Evolutionary conservation across 2,797 vertebrate genomes (phyloP).

Genomic region (Xenopus petersii): DNA sequence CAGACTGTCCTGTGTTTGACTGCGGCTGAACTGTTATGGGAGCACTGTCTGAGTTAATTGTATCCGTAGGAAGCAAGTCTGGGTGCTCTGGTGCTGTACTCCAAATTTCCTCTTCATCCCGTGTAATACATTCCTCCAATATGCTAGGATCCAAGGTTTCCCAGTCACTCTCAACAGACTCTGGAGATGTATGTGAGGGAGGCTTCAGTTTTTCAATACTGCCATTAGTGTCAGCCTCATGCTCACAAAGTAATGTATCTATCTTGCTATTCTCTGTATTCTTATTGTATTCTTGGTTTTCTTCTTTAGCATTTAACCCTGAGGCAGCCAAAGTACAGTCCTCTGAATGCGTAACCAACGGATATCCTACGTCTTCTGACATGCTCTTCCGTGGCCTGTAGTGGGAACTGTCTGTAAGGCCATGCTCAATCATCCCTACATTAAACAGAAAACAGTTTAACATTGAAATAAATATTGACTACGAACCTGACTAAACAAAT

Average conservation of each 20-base stretch:
- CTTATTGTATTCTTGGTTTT: slow-evolving; percentile 33
- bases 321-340: slow-evolving; percentile 68
- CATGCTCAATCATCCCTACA: slow-evolving; percentile 91
- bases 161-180: slow-evolving; percentile 92
- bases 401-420: slow-evolving; percentile 87
- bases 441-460: too few species aligned
- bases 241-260: slow-evolving; percentile 43
- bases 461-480: too few species aligned
- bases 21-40: slow-evolving; percentile 93
- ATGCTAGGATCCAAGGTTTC: slow-evolving; percentile 87
- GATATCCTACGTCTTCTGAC: slow-evolving; percentile 73
- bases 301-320: slow-evolving; percentile 52
- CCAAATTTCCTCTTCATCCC: slow-evolving; percentile 52
- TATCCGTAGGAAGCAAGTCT: slow-evolving; percentile 61
- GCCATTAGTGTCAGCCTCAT: slow-evolving; percentile 48
- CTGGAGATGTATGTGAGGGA: slow-evolving; percentile 74
- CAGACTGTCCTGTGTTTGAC: slow-evolving; percentile 65
- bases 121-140: slow-evolving; percentile 71
- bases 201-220: slow-evolving; percentile 66
- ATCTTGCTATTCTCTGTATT: slow-evolving; percentile 45
- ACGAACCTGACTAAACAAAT: too few species aligned
- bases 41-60: slow-evolving; percentile 55
- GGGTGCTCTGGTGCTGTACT: slow-evolving; percentile 44
- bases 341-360: slow-evolving; percentile 55
- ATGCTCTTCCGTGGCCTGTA: slow-evolving; percentile 82